A percentile compares a stretch with the other conserved stretches of the same genome.
These are phyloP conservation scores for Actinia equina DNA, from an alignment of 64 coral and sea anemone species.

Conservation along the genomic window DNA sequence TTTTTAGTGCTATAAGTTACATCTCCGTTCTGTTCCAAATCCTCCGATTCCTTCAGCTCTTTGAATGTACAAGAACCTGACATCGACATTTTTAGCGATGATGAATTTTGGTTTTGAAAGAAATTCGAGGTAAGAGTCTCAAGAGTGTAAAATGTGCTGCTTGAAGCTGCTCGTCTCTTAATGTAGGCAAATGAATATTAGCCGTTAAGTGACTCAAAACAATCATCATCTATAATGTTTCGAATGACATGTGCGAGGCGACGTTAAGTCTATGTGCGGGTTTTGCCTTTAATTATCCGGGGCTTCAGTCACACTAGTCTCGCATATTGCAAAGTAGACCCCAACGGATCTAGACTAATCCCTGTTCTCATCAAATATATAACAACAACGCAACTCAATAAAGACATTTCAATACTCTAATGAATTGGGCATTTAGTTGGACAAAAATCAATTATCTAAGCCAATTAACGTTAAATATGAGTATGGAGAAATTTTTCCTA, in stretches of 20 bases:
- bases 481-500: too few species aligned
- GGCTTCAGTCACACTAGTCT: too few species aligned
- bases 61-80: conserved; percentile 10
- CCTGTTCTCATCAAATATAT: too few species aligned
- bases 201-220: neutral
- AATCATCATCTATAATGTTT: neutral
- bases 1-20: neutral
- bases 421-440: too few species aligned
- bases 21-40: conserved; percentile 2
- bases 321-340: neutral
- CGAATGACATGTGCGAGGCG: neutral
- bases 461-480: too few species aligned
- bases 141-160: too few species aligned
- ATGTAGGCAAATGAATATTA: too few species aligned
- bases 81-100: neutral
- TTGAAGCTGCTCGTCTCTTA: too few species aligned
- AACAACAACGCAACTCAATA: too few species aligned
- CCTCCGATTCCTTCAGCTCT: conserved; percentile 3
- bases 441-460: too few species aligned
- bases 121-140: neutral
- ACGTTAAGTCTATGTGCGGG: neutral
- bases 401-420: too few species aligned
- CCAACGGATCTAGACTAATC: neutral
- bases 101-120: neutral
- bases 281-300: too few species aligned